A percentile compares a stretch with the other conserved stretches of the same genome.
Evolutionary conservation across 1,140 invertebrate species (phyloP).

Genomic region (Drosophila nasuta): DNA sequence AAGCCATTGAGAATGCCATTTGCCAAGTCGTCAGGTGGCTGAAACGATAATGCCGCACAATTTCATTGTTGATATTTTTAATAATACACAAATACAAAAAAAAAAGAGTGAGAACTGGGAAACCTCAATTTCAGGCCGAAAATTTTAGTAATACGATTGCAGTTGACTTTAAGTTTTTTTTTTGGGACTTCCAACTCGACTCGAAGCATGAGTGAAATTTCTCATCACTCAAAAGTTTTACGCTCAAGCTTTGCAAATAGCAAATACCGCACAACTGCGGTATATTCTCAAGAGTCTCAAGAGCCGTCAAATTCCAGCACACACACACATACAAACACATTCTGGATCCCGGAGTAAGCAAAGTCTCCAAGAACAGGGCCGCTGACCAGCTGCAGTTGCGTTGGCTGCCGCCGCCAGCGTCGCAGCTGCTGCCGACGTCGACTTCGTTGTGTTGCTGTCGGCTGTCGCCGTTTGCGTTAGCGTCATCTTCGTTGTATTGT

Average conservation of each 20-base stretch:
- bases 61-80: slow-evolving; percentile 58
- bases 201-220: slow-evolving; percentile 15
- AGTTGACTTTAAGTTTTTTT: slow-evolving; percentile 3
- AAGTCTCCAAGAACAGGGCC: slow-evolving; percentile 74
- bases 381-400: slow-evolving; percentile 61
- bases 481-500: not conserved
- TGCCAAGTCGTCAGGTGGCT: slow-evolving; percentile 61
- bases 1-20: slow-evolving; percentile 38
- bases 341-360: slow-evolving; percentile 29
- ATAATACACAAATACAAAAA: slow-evolving; percentile 40
- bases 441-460: slow-evolving; percentile 1
- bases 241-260: slow-evolving; percentile 54
- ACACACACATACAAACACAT: slow-evolving; percentile 28
- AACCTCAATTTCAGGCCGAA: slow-evolving; percentile 59
- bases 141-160: slow-evolving; percentile 4
- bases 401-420: slow-evolving; percentile 12
- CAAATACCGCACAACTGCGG: slow-evolving; percentile 16
- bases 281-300: slow-evolving; percentile 54
- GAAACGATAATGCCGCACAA: slow-evolving; percentile 54
- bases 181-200: not conserved
- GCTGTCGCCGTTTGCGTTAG: slow-evolving; percentile 1
- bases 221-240: slow-evolving; percentile 61
- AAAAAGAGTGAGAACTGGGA: slow-evolving; percentile 36
- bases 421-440: slow-evolving; percentile 17
- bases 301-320: slow-evolving; percentile 61